Evolutionary conservation across 2,888 invertebrate genomes (phyloP).

Genomic region (Myopa testacea): DNA sequence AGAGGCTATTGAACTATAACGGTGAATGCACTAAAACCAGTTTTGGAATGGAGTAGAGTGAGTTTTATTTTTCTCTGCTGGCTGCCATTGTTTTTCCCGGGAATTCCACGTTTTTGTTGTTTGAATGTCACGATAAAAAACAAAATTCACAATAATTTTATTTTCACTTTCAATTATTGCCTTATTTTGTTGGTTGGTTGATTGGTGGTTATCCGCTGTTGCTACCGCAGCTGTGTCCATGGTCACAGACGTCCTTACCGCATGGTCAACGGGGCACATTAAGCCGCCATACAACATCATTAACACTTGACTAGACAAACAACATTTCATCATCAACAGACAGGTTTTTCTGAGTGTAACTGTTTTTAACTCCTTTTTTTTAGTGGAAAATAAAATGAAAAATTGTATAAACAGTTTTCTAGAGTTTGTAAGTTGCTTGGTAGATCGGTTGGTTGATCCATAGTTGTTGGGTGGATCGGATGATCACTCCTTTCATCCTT

Average conservation of each 20-base stretch:
- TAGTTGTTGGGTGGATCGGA: background rate
- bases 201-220: conserved; percentile 3
- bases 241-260: conserved; percentile 33
- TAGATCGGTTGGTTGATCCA: background rate
- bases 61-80: background rate
- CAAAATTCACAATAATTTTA: conserved; percentile 26
- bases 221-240: background rate
- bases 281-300: background rate
- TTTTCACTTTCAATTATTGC: conserved; percentile 29
- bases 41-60: background rate
- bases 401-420: background rate
- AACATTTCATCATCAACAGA: conserved; percentile 26
- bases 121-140: background rate
- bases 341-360: conserved; percentile 11
- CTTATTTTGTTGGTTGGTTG: conserved; percentile 1
- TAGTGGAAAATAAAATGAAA: background rate
- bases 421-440: background rate
- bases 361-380: background rate
- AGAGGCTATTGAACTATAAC: too few species aligned
- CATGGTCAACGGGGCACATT: conserved; percentile 13
- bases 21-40: background rate
- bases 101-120: background rate
- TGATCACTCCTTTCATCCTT: background rate
- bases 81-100: background rate
- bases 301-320: conserved; percentile 20